phyloP scores from a whole-genome alignment of 64 coral and sea anemone species.

The Anthopleura sola region DNA sequence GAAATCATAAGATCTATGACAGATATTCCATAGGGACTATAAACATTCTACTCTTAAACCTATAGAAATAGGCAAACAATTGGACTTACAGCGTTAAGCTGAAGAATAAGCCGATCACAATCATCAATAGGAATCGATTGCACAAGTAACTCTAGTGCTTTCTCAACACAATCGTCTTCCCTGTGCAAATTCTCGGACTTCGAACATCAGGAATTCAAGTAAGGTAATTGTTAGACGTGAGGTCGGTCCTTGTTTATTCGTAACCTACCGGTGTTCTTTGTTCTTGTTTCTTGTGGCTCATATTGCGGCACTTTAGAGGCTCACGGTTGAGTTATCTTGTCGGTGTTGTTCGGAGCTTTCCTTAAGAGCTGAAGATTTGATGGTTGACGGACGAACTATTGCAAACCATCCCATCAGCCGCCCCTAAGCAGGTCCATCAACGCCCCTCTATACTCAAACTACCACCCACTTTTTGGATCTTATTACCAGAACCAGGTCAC shows the following conservation, averaged over 20 bases:
- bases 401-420: slow-evolving; percentile 24
- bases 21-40: slow-evolving; percentile 13
- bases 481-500: slow-evolving; percentile 11
- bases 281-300: neutral
- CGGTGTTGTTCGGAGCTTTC: slow-evolving; percentile 12
- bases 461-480: slow-evolving; percentile 18
- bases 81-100: neutral
- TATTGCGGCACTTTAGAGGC: neutral
- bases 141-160: neutral
- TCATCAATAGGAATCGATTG: slow-evolving; percentile 10
- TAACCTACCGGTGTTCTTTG: neutral
- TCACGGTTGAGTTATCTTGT: slow-evolving; percentile 11
- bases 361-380: slow-evolving; percentile 19
- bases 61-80: neutral
- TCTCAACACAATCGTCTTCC: neutral
- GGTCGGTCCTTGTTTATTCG: neutral
- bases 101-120: neutral
- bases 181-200: neutral
- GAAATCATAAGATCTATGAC: slow-evolving; percentile 11
- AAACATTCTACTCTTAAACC: neutral
- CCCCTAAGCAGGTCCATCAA: neutral
- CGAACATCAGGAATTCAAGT: neutral
- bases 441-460: slow-evolving; percentile 9
- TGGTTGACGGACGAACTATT: slow-evolving; percentile 26
- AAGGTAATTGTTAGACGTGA: neutral